Base-by-base conservation (phyloP, 2,888 invertebrate species). In the Mythimna vitellina region DNA sequence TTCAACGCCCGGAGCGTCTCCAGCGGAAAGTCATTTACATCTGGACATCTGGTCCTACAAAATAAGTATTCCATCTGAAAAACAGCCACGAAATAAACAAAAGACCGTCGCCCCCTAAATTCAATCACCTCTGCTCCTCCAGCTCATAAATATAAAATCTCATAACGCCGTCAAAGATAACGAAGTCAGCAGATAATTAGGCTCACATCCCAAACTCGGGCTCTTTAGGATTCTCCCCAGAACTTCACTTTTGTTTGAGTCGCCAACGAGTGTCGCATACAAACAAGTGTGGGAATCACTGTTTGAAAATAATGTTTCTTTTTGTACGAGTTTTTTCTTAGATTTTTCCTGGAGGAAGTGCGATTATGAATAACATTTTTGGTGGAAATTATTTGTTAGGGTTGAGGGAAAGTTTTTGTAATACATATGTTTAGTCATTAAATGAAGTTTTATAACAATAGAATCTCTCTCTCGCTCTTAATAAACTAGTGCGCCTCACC, bases 201-300 rank as follows among this genome's bases (percentile, higher is more conserved):
- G 25, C 38, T n/a, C 56, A 60, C 68, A 69, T 64, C 65, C 54
- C 65, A 32, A 78, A 79, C 67, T 51, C 49, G 32, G 64, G 38
- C 83, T 68, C 65, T 70, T 85, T 76, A 63, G 65, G 66, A 85
- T 86, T 83, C 86, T 60, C 53, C 58, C 54, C 80, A 80, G 78
- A 74, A 66, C 80, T 77, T 76, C 74, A 81, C 66, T 80, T 81
- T 86, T 84, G 86, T 81, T 80, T 83, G 78, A 80, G 78, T 80
- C 67, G 69, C 60, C 67, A 65, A 75, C 78, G 76, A 82, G 69
- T 71, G 76, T 69, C 71, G 85, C 85, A 85, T 86, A 85, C 85
- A 82, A 86, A 85, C 61, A 54, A 80, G 78, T 69, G 62, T 71
- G 78, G 67, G 68, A 84, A 84, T 82, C 81, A 69, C 65, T 80